These are phyloP conservation scores for Paelopatides confundens DNA, from an alignment of 53 echinoderm and acorn worm genomes.

Conservation along the genomic window DNA sequence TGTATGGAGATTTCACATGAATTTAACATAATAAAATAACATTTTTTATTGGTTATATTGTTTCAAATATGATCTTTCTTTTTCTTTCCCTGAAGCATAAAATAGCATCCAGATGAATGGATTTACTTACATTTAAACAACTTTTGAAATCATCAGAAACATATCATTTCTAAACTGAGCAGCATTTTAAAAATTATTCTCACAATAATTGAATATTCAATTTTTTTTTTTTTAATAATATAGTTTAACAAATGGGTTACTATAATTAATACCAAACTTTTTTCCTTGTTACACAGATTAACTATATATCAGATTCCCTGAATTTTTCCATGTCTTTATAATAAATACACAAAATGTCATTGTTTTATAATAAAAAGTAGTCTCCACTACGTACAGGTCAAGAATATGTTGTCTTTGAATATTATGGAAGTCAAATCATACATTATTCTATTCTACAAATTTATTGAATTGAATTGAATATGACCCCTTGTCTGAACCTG, in stretches of 20 bases:
- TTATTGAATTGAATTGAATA: too few relatives aligned
- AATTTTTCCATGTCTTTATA: not conserved
- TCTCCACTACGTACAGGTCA: too few relatives aligned
- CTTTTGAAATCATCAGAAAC: not conserved
- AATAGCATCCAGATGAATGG: not conserved
- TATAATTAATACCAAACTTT: not conserved
- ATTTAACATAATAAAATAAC: not conserved
- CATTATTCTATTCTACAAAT: too few relatives aligned
- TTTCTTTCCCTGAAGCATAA: not conserved
- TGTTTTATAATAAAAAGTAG: too few relatives aligned
- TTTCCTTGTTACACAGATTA: not conserved
- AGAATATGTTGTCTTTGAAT: too few relatives aligned
- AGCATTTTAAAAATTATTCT: not conserved
- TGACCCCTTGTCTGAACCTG: too few relatives aligned
- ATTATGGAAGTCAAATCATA: too few relatives aligned
- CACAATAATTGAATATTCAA: not conserved
- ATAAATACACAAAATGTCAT: not conserved
- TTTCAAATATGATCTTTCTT: not conserved
- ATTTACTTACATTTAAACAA: not conserved
- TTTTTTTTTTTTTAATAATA: not conserved
- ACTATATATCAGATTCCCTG: not conserved
- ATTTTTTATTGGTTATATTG: not conserved
- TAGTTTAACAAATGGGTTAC: not conserved
- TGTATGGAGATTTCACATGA: not conserved
- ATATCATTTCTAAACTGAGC: not conserved